phyloP scores from a whole-genome alignment of 2,888 invertebrate species.

The Ischnura elegans region DNA sequence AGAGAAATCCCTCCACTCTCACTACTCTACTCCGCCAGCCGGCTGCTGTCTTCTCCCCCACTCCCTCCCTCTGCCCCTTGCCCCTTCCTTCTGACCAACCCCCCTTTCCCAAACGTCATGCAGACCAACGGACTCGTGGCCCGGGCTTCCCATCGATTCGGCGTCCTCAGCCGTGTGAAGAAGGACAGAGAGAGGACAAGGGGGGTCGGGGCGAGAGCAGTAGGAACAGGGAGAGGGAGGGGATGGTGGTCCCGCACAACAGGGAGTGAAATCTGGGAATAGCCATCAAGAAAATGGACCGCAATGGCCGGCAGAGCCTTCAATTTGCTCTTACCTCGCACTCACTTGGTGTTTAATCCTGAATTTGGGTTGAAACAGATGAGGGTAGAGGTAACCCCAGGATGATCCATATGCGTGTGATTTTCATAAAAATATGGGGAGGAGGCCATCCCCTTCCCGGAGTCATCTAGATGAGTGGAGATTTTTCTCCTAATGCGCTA shows the following conservation, averaged over 20 bases:
- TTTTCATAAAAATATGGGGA: too few relatives aligned
- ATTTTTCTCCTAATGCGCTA: too few relatives aligned
- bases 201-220: background rate
- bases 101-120: slow-evolving; percentile 23
- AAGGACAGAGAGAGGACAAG: background rate
- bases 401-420: too few relatives aligned
- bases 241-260: background rate
- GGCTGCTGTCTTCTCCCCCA: background rate
- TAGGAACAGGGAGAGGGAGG: background rate
- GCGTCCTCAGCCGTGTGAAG: slow-evolving; percentile 43
- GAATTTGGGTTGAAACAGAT: too few relatives aligned
- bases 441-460: too few relatives aligned
- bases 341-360: too few relatives aligned
- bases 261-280: background rate
- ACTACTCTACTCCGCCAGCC: background rate
- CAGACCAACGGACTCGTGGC: slow-evolving; percentile 60
- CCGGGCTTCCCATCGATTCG: slow-evolving; percentile 62
- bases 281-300: background rate
- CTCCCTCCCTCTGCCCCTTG: background rate
- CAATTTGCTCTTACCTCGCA: too few relatives aligned
- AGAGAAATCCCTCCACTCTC: background rate
- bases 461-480: too few relatives aligned
- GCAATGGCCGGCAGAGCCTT: background rate
- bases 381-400: too few relatives aligned
- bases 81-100: slow-evolving; percentile 55